Conservation (phyloP, 2,888 invertebrate species). For the Molorchus minor region DNA sequence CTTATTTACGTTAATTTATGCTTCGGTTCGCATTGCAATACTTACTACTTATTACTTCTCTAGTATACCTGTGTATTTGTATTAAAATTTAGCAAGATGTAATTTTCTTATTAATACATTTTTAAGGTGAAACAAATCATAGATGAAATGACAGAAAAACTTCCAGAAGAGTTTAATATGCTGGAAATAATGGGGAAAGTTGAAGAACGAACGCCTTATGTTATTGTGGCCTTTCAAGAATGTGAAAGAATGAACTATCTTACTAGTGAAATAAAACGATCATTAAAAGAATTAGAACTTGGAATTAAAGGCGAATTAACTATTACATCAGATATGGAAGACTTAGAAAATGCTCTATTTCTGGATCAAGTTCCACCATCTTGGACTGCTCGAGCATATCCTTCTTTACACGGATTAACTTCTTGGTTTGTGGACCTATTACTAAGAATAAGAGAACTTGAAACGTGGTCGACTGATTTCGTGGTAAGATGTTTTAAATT, state of each 20-base stretch:
- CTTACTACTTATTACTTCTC: no score
- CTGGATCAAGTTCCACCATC: conserved; percentile 91
- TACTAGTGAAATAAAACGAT: conserved; percentile 89
- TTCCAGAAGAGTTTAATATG: conserved; percentile 97
- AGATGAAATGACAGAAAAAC: conserved; percentile 93
- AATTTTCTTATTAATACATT: not conserved
- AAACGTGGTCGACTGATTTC: conserved; percentile 96
- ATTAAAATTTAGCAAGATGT: not conserved
- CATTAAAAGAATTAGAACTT: conserved; percentile 89
- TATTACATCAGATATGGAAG: conserved; percentile 96
- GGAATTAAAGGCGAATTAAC: conserved; percentile 96
- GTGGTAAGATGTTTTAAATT: conserved; percentile 69
- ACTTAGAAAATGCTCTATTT: conserved; percentile 89
- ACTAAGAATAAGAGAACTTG: conserved; percentile 84
- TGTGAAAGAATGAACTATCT: conserved; percentile 96
- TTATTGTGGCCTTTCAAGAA: conserved; percentile 95
- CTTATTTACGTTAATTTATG: no score
- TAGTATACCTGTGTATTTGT: not conserved
- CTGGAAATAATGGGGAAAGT: conserved; percentile 93
- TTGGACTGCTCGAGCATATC: conserved; percentile 91
- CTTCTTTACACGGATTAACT: conserved; percentile 86
- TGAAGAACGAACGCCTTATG: conserved; percentile 95
- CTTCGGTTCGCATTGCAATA: no score
- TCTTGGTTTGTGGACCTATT: conserved; percentile 94
- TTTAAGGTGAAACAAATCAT: conserved; percentile 88